phyloP scores from a whole-genome alignment of 2,888 invertebrate species.

The Pilophorus perplexus region DNA sequence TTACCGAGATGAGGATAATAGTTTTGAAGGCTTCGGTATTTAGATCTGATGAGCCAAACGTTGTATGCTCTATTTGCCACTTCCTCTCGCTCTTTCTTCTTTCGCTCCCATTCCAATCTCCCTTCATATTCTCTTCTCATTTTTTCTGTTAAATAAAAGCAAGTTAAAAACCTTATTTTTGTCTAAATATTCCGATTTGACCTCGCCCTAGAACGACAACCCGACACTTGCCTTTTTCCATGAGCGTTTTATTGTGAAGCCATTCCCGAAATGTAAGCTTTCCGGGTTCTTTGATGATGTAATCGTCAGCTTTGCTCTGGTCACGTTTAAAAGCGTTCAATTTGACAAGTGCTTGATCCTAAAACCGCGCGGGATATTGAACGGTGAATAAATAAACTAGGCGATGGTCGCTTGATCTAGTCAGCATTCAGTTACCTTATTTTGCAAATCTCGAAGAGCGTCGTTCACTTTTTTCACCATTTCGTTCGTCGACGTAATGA shows the following conservation, averaged over 20 bases:
- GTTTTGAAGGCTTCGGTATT: slow-evolving; percentile 24
- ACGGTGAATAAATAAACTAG: too few species aligned
- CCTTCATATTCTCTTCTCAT: slow-evolving; percentile 8
- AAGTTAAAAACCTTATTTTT: too few species aligned
- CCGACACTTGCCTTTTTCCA: slow-evolving; percentile 11
- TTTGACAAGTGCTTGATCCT: too few species aligned
- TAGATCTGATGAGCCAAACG: slow-evolving; percentile 21
- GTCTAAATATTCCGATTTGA: too few species aligned
- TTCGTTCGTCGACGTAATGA: neutral
- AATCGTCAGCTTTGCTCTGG: neutral
- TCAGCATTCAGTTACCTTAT: slow-evolving; percentile 1
- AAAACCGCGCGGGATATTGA: too few species aligned
- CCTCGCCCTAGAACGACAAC: too few species aligned
- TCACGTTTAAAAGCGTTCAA: too few species aligned
- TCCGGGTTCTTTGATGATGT: slow-evolving; percentile 18
- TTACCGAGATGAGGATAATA: slow-evolving; percentile 29
- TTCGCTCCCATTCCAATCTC: neutral
- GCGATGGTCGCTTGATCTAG: too few species aligned
- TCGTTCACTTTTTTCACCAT: neutral
- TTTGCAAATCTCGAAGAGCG: neutral
- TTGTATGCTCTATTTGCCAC: slow-evolving; percentile 29
- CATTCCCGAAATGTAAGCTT: slow-evolving; percentile 22
- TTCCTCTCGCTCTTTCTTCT: slow-evolving; percentile 8
- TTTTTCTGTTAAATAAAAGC: too few species aligned
- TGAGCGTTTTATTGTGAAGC: slow-evolving; percentile 28